Base-by-base conservation (phyloP, 1,140 invertebrate species). In the Trichonephila clavata region DNA sequence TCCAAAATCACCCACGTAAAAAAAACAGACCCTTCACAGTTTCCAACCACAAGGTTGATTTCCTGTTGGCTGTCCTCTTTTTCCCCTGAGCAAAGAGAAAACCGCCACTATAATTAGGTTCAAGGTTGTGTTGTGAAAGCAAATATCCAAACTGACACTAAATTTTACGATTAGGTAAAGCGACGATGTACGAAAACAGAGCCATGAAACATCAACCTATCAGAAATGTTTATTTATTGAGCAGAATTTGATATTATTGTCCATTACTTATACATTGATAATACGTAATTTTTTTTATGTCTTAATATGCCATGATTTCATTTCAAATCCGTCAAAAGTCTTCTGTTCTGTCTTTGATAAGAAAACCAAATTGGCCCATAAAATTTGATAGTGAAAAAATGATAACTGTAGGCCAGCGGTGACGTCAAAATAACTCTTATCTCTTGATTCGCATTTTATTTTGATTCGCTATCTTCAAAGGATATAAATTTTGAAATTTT, bases 41-140 rank as follows among this genome's bases (percentile, higher is more conserved):
- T 50, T 16, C 32, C n/a, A 27, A 14, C 43, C 83, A n/a, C n/a
- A 84, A 84, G 83, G 83, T 60, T 59, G 27, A 84, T 84, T 84
- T 84, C 83, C 43, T 84, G 83, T 84, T 59, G n/a, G 13, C 1
- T 84, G 57, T 32, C 50, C 83, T 84, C 50, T 84, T 84, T 84
- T 59, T 20, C 57, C 20, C 20, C n/a, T 39, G 5, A 32, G 21
- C n/a, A 59, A 59, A 43, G 50, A 83, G 8, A 39, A 4, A 50
- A 83, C 83, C 8, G 27, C 83, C 81, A 50, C 81, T 50, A 84
- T 84, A 16, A 59, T 59, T 84, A 84, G n/a, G 83, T 57, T 50
- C 83, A 84, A 59, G 83, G 83, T 14, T 59, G 27, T 2, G 39
- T 32, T 7, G 16, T 18, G 16, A 20, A 32, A 77, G 71, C 18